These are phyloP conservation scores for Chouioia cunea DNA, from an alignment of 2,888 invertebrate species.

Conservation along the genomic window DNA sequence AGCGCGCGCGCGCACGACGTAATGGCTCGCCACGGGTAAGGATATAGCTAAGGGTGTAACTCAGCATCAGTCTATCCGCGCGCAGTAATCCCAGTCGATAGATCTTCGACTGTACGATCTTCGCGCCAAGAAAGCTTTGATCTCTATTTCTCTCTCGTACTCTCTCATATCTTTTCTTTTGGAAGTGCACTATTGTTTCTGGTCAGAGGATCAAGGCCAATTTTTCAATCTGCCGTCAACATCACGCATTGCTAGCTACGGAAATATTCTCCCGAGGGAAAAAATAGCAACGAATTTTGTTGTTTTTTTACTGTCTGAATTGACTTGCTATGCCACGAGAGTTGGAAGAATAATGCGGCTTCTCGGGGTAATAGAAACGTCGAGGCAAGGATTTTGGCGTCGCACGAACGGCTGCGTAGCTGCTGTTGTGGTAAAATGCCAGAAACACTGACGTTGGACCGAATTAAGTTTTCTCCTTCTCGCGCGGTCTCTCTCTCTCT, in stretches of 20 bases:
- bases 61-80: constrained; percentile 63
- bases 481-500: constrained; percentile 1
- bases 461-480: constrained; percentile 43
- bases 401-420: constrained; percentile 12
- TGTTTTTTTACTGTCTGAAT: too few relatives aligned
- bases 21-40: constrained; percentile 41
- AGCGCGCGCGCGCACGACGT: not conserved
- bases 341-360: constrained; percentile 22
- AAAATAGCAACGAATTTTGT: too few relatives aligned
- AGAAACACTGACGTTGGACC: constrained; percentile 46
- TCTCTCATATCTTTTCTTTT: not conserved
- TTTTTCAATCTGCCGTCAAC: not conserved
- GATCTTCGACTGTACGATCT: constrained; percentile 49
- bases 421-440: constrained; percentile 39
- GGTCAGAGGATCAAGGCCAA: not conserved
- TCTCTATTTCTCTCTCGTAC: not conserved
- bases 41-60: constrained; percentile 66
- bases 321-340: not conserved
- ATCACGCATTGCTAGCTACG: too few relatives aligned
- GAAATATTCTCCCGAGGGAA: too few relatives aligned
- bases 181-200: not conserved
- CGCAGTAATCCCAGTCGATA: constrained; percentile 62
- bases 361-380: constrained; percentile 43
- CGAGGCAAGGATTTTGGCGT: constrained; percentile 34
- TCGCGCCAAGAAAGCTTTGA: not conserved